phyloP scores from a whole-genome alignment of 2,113 vertebrate genomes.

The Electrona antarctica region DNA sequence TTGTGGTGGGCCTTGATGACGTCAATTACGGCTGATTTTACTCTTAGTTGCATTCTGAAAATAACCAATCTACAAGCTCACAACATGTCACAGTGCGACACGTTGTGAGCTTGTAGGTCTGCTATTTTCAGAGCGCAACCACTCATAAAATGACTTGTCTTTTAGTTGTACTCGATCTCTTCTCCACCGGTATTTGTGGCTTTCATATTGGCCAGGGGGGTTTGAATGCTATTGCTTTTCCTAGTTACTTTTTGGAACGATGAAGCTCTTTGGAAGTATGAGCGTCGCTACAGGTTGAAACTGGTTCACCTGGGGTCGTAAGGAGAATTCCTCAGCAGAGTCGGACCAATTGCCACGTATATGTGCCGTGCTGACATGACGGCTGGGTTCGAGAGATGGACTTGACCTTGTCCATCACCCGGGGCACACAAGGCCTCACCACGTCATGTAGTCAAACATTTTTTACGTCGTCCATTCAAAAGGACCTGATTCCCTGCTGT shows the following conservation, averaged over 20 bases:
- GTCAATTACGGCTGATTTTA: neutral
- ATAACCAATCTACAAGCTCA: no score
- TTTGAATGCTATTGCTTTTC: constrained; percentile 21
- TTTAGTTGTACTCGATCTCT: neutral
- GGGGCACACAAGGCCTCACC: accelerated
- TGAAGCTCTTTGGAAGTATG: constrained; percentile 32
- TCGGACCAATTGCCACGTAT: constrained; percentile 55
- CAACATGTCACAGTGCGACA: no score
- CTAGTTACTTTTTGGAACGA: constrained; percentile 25
- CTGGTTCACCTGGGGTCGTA: constrained; percentile 66
- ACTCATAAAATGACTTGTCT: neutral
- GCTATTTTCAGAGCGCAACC: no score
- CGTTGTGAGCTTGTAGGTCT: no score
- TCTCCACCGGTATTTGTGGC: no score
- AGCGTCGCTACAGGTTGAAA: constrained; percentile 72
- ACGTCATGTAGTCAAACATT: neutral
- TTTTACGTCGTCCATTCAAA: neutral
- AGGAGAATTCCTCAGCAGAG: constrained; percentile 59
- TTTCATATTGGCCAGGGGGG: neutral
- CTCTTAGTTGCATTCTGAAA: neutral
- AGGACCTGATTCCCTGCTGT: constrained; percentile 1
- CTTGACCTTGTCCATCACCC: constrained; percentile 31
- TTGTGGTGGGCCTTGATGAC: neutral
- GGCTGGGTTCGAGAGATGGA: neutral
- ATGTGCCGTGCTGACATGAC: constrained; percentile 17